Percentiles rank a stretch among this genome's conserved stretches.
phyloP scores from a whole-genome alignment of 2,797 vertebrate species.

The Scolopax bukidnonensis region DNA sequence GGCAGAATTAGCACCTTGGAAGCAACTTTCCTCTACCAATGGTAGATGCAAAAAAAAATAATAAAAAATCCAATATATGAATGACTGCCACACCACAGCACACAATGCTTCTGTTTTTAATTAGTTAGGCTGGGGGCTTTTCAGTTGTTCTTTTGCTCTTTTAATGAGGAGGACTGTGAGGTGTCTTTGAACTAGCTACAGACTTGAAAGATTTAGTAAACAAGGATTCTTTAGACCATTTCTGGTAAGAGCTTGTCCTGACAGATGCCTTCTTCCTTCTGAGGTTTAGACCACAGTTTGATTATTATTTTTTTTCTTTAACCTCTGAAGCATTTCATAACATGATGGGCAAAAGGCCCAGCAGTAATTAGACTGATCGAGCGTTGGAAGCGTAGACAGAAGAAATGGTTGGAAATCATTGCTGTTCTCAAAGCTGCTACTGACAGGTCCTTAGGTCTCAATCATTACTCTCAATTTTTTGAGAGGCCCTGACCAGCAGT shows the following conservation, averaged over 20 bases:
- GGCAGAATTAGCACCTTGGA: neutral
- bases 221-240: slow-evolving; percentile 46
- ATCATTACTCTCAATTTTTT: neutral
- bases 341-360: slow-evolving; percentile 30
- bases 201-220: slow-evolving; percentile 69
- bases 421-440: neutral
- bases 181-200: slow-evolving; percentile 54
- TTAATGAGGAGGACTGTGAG: slow-evolving; percentile 13
- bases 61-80: neutral
- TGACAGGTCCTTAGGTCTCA: neutral
- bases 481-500: neutral
- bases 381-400: neutral
- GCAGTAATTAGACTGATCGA: slow-evolving; percentile 15
- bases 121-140: slow-evolving; percentile 34
- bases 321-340: slow-evolving; percentile 50
- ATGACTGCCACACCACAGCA: neutral
- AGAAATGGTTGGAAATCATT: neutral
- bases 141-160: neutral
- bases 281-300: slow-evolving; percentile 41
- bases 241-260: slow-evolving; percentile 60
- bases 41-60: neutral
- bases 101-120: slow-evolving; percentile 34
- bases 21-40: neutral
- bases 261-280: slow-evolving; percentile 59
- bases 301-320: neutral